Conservation (phyloP, 2,888 invertebrate genomes). For the Cinara cedri region DNA sequence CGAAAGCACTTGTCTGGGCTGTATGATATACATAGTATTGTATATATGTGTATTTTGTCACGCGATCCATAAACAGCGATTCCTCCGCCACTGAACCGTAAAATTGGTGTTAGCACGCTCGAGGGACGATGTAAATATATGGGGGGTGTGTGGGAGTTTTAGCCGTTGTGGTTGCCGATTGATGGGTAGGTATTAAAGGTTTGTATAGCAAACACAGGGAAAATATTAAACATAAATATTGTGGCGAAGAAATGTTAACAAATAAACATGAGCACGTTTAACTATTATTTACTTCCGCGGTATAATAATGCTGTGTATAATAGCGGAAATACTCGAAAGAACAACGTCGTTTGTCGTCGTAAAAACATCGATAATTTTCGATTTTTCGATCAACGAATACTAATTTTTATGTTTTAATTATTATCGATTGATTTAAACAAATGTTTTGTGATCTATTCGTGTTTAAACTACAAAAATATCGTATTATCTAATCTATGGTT, state of each 20-base stretch:
- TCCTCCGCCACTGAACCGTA: constrained; percentile 50
- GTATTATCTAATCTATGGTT: no score
- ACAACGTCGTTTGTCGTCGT: no score
- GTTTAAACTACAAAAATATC: no score
- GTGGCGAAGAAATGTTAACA: constrained; percentile 35
- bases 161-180: constrained; percentile 53
- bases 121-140: constrained; percentile 13
- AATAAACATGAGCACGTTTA: background rate
- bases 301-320: no score
- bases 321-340: no score
- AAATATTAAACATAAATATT: constrained; percentile 42
- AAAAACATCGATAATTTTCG: no score
- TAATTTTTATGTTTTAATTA: no score
- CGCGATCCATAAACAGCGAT: constrained; percentile 53
- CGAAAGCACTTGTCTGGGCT: constrained; percentile 18
- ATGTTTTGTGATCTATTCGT: no score
- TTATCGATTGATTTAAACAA: no score
- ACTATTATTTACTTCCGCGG: no score
- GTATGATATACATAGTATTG: background rate
- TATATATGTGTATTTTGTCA: constrained; percentile 29
- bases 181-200: constrained; percentile 37
- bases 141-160: constrained; percentile 34
- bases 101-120: constrained; percentile 55
- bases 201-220: constrained; percentile 30
- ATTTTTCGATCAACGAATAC: no score